A percentile compares a stretch with the other conserved stretches of the same genome.
phyloP scores from a whole-genome alignment of 1,140 invertebrate species.

The Calliopsis andreniformis region DNA sequence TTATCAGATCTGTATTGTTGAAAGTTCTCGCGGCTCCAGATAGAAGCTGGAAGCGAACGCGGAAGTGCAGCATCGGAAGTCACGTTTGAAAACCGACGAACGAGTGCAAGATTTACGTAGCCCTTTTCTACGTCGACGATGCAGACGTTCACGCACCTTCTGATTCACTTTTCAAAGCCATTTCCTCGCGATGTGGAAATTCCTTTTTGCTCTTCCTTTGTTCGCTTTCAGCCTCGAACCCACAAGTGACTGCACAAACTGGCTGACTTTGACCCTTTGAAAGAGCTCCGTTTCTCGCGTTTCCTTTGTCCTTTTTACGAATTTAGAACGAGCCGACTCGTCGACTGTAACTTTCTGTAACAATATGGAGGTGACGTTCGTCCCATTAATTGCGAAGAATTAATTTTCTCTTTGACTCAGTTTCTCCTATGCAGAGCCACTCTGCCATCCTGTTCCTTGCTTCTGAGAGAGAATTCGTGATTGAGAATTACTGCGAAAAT shows the following conservation, averaged over 20 bases:
- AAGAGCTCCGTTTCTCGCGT: background rate
- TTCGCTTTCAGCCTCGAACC: background rate
- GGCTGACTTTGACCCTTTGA: background rate
- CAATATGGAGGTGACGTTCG: too few species aligned
- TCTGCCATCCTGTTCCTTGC: too few species aligned
- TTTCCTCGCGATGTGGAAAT: background rate
- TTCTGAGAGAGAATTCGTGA: too few species aligned
- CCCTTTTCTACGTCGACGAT: background rate
- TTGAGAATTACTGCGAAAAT: too few species aligned
- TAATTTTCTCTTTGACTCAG: too few species aligned
- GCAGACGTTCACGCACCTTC: background rate
- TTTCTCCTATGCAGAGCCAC: too few species aligned
- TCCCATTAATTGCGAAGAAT: too few species aligned
- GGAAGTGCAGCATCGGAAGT: background rate
- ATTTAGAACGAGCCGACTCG: background rate
- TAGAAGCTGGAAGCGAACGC: background rate
- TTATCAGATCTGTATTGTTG: background rate
- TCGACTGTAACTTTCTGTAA: too few species aligned
- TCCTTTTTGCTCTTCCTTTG: background rate
- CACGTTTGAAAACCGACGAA: background rate
- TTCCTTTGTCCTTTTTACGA: background rate
- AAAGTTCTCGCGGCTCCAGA: background rate
- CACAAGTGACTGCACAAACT: background rate
- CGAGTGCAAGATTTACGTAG: background rate
- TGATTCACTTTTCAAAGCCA: background rate